Conservation (phyloP, 2,797 vertebrate genomes). For the Sebastes itinus region DNA sequence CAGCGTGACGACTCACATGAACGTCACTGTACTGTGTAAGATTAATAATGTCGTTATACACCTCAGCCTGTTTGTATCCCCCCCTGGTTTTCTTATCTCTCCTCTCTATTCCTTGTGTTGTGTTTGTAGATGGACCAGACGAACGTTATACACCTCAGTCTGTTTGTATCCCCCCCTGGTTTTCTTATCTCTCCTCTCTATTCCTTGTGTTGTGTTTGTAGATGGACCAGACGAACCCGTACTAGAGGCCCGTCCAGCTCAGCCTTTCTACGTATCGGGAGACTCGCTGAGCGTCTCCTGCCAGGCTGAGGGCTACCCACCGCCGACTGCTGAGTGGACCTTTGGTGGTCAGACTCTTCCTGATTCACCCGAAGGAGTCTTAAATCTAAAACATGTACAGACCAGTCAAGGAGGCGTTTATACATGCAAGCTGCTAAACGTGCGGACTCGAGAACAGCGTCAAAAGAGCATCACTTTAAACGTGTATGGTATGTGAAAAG, state of each 20-base stretch:
- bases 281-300: conserved; percentile 78
- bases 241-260: conserved; percentile 59
- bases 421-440: conserved; percentile 79
- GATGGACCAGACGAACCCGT: conserved; percentile 85
- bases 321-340: conserved; percentile 77
- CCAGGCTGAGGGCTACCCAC: conserved; percentile 76
- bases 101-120: no score
- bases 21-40: conserved; percentile 85
- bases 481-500: conserved; percentile 75
- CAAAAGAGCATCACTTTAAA: conserved; percentile 68
- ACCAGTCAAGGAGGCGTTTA: conserved; percentile 83
- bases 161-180: background rate
- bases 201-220: conserved; percentile 47
- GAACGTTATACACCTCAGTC: background rate
- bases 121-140: no score
- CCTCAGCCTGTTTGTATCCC: background rate
- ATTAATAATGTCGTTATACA: background rate
- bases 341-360: conserved; percentile 65
- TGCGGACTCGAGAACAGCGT: conserved; percentile 39
- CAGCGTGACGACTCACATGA: background rate
- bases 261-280: conserved; percentile 65
- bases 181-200: background rate
- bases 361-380: conserved; percentile 52
- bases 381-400: conserved; percentile 72
- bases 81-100: no score